phyloP scores from a whole-genome alignment of 2,888 invertebrate species.

The Sesamia inferens region DNA sequence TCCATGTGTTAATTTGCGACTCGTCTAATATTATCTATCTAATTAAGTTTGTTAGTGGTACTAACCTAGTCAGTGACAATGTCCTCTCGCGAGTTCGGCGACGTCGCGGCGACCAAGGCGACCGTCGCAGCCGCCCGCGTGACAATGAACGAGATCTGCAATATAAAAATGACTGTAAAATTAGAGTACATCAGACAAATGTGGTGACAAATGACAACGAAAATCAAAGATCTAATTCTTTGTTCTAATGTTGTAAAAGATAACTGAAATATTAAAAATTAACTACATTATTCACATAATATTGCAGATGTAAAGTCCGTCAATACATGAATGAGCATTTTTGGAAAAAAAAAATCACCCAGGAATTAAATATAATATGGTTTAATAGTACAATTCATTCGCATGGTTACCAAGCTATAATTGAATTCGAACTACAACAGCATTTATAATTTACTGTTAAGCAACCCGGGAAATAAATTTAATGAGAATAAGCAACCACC shows the following conservation, averaged over 20 bases:
- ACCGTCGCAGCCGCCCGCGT: slow-evolving; percentile 87
- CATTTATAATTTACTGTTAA: neutral
- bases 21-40: too few species aligned
- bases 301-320: neutral
- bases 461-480: slow-evolving; percentile 1
- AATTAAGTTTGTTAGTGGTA: neutral
- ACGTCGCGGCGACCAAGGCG: slow-evolving; percentile 85
- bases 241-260: neutral
- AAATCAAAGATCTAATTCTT: neutral
- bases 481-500: neutral
- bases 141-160: slow-evolving; percentile 92
- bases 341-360: neutral
- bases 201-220: neutral
- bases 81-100: slow-evolving; percentile 83
- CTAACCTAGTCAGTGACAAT: slow-evolving; percentile 83
- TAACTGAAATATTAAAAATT: neutral
- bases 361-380: neutral
- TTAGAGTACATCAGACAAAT: neutral
- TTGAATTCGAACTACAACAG: neutral
- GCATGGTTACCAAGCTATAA: neutral
- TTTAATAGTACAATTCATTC: neutral
- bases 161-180: slow-evolving; percentile 34
- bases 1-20: neutral
- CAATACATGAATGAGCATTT: neutral
- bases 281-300: slow-evolving; percentile 3